Base-by-base conservation (phyloP, 2,113 vertebrate genomes). In the Charadrius vociferus region DNA sequence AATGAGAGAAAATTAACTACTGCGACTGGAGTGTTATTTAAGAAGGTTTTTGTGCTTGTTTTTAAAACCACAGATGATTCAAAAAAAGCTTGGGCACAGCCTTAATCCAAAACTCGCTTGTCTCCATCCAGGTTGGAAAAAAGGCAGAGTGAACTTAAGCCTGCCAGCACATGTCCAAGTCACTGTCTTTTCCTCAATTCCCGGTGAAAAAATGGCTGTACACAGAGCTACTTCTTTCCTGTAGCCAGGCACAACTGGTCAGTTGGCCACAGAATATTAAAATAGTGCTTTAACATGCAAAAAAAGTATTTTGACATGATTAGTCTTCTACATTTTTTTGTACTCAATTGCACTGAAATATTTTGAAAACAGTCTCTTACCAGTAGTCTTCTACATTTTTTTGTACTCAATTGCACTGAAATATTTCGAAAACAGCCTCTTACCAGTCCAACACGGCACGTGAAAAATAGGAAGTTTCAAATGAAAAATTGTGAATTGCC, bases 391-490 rank as follows among this genome's bases (percentile, higher is more conserved):
- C 34, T 36, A 27, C 6, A 8, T 26, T 58, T 86, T 81, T 62
- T 19, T 15, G 29, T 30, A 49, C 2, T 7, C 4, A 18, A 75
- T 72, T 68, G 23, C 37, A 53, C 18, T 16, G 26, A 41, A 85
- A 30, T 52, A 63, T 59, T 74, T 59, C 36, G 9, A 63, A 45
- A 73, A 36, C 6, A 36, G 43, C 11, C 47, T 75, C 61, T 39
- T 16, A 9, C 15, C 50, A 84, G 41, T 53, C 18, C 77, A 53
- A 58, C 1, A 0, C 1, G 14, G 16, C 5, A 2, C 23, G 45
- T 24, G 41, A 77, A 86, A 80, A 15, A 45, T 1, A 19, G 14
- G 20, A 56, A 22, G 30, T 12, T 68, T 47, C 74, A 49, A 24
- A 37, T 26, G 23, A 82, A 52, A 52, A 67, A 43, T 0, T 43